Base-by-base conservation (phyloP, 53 echinoderm and acorn worm species). In the Stichopus horrens region DNA sequence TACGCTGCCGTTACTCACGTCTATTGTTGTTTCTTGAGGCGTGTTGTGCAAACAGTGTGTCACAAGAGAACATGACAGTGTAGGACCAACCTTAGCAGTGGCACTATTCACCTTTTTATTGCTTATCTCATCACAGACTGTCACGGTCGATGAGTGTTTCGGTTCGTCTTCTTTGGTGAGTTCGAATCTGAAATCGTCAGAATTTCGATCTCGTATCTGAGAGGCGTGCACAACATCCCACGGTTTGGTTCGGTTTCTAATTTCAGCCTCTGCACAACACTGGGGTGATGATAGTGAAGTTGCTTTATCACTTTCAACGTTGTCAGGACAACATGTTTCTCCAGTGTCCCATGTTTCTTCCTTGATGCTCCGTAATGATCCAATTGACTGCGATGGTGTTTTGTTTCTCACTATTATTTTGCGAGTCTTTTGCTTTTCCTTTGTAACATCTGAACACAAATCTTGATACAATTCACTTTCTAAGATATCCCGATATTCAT, bases 31-130 rank as follows among this genome's bases (percentile, higher is more conserved):
- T 58, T 57, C 55, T 75, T 71, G 75, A 87, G 20, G 55, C 87
- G 87, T 87, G 87, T 74, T 75, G 87, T 16, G 20, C 75, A 87
- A 87, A 75, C 58, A 75, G 87, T 74, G 18, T 54, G 87, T 87
- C 85, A 66, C 85, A 13, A 53, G 6, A 52, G 51, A 57, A 81
- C 20, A 56, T 22, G 56, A n/a, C 58, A 58, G 21, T 81, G 16
- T 55, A 18, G 81, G 56, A 7, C 9, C 19, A 56, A 57, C 55
- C 81, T 81, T 56, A n/a, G 22, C 7, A 19, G 58, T n/a, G 56
- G 9, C 81, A 81, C 55, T 54, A 55, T 79, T 11, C 9, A n/a
- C 8, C 9, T n/a, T 10, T 18, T 57, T 81, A 20, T 57, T 81
- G 56, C 57, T 57, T n/a, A 57, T 58, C n/a, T 81, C 22, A 20